A percentile compares a stretch with the other conserved stretches of the same genome.
Conservation (phyloP, 2,113 vertebrate species). For the Thamnophis sirtalis region DNA sequence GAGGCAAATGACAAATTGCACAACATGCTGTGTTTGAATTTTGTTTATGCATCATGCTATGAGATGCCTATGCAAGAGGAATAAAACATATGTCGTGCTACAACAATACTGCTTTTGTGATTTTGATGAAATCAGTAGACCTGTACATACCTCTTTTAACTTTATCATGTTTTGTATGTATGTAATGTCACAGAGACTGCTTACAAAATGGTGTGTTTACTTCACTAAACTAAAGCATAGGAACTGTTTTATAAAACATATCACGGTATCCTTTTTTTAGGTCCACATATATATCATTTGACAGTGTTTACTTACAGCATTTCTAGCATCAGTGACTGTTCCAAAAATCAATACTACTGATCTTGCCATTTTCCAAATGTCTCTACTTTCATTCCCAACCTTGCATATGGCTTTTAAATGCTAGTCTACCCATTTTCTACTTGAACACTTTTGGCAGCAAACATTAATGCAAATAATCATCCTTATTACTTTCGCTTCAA, state of each 20-base stretch:
- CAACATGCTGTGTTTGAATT: not conserved
- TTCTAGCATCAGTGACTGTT: not conserved
- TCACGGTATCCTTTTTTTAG: not conserved
- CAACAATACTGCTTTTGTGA: not conserved
- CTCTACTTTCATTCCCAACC: not conserved
- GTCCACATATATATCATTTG: not conserved
- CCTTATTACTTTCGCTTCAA: slow-evolving; percentile 10
- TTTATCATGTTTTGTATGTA: not conserved
- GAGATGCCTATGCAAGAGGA: not conserved
- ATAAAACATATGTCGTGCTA: not conserved
- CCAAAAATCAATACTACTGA: not conserved
- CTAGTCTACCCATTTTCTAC: slow-evolving; percentile 4
- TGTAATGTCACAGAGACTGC: not conserved
- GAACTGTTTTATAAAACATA: not conserved
- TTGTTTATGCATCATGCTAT: not conserved
- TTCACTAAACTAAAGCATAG: not conserved
- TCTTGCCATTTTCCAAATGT: slow-evolving; percentile 11
- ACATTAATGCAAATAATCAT: slow-evolving; percentile 16
- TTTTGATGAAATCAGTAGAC: not conserved
- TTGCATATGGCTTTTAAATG: slow-evolving; percentile 4
- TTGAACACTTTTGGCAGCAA: slow-evolving; percentile 22
- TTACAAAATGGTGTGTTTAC: not conserved
- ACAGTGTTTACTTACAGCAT: not conserved
- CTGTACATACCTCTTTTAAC: not conserved
- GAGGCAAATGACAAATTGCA: not conserved